These are phyloP conservation scores for Frankliniella fusca DNA, from an alignment of 2,888 invertebrate genomes.

Conservation along the genomic window DNA sequence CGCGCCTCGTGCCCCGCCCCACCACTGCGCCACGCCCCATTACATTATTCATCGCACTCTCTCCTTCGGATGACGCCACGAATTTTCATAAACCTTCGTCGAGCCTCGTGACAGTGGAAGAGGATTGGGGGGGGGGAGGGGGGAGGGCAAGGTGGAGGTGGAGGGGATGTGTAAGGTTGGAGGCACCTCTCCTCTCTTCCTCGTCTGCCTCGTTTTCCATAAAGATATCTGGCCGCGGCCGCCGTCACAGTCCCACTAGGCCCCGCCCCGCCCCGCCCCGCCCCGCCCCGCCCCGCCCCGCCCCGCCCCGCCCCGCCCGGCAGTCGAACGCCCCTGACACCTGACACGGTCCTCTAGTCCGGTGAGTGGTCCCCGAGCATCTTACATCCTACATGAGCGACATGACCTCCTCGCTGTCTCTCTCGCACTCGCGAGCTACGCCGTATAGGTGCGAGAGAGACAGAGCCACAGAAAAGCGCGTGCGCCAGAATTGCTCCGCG, in stretches of 20 bases:
- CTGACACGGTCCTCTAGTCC: no score
- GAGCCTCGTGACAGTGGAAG: neutral
- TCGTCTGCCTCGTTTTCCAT: neutral
- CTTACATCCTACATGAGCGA: no score
- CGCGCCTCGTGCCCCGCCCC: neutral
- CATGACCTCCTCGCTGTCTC: no score
- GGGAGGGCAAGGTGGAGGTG: no score
- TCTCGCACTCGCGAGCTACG: no score
- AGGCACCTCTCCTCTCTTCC: neutral
- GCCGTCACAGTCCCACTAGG: neutral
- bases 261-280: no score
- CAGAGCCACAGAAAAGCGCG: no score
- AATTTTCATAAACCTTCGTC: conserved; percentile 22
- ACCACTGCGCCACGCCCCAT: neutral
- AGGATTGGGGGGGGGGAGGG: neutral
- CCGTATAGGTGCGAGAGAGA: no score
- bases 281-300: neutral
- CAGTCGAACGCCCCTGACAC: neutral
- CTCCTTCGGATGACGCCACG: conserved; percentile 14
- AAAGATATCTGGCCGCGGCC: neutral
- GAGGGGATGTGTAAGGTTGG: neutral
- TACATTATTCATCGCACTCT: conserved; percentile 23
- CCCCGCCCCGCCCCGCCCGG: neutral
- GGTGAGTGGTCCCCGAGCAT: no score
- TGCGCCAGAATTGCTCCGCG: no score